Evolutionary conservation across 2,888 invertebrate species (phyloP).

Genomic region (Noctua janthe): DNA sequence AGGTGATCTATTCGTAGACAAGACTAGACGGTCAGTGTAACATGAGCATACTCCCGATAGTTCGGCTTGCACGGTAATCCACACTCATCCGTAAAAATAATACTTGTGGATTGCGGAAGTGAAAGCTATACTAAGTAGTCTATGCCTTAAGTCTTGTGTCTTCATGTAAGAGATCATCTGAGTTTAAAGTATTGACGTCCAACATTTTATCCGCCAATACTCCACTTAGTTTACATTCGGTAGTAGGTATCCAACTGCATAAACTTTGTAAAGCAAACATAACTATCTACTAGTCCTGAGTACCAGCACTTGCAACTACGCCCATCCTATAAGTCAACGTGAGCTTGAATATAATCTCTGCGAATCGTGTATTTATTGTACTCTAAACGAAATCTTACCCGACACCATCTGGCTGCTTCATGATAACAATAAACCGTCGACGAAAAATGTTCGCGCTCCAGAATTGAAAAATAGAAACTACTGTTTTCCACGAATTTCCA

Average conservation of each 20-base stretch:
- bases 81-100: conserved; percentile 49
- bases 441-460: conserved; percentile 60
- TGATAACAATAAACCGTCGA: conserved; percentile 60
- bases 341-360: conserved; percentile 23
- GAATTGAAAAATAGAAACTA: conserved; percentile 62
- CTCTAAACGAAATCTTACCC: conserved; percentile 45
- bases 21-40: conserved; percentile 38
- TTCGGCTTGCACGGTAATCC: conserved; percentile 40
- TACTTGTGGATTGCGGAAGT: conserved; percentile 44
- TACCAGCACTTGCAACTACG: not conserved
- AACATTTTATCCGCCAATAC: too few relatives aligned
- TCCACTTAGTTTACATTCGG: not conserved
- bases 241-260: too few relatives aligned
- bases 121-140: not conserved
- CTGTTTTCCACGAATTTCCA: conserved; percentile 54
- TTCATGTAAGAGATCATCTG: conserved; percentile 1
- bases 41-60: conserved; percentile 37
- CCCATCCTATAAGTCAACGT: not conserved
- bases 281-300: too few relatives aligned
- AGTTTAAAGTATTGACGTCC: not conserved
- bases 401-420: conserved; percentile 51
- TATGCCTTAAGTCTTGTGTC: not conserved
- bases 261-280: not conserved
- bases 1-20: conserved; percentile 61
- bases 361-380: conserved; percentile 36